Evolutionary conservation across 2,888 invertebrate species (phyloP), one percentile per base, ranked within the genome.

Genomic region (Tetragnatha montana): DNA sequence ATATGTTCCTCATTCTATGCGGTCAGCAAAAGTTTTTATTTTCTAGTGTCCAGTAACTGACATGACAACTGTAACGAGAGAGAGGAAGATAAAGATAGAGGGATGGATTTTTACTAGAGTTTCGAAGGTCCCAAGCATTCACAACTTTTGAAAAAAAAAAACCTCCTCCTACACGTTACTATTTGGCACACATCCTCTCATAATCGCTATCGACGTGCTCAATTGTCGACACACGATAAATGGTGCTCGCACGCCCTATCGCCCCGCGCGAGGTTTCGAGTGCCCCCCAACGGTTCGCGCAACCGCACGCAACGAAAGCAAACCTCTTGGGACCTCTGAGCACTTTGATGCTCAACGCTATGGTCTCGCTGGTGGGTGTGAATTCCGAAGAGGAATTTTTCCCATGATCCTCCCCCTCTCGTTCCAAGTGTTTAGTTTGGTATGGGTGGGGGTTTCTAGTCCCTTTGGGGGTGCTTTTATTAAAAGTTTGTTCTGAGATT

Each of bases 211-310:
- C 14, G 22, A 82, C n/a, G 17, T 1, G 35, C 73, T 49, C 69
- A 21, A 69, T 85, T 79, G 50, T 85, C 85, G 79, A 78, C 85
- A 71, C 51, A 79, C 85, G 85, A 85, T 85, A 85, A 85, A 51
- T 50, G 85, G 6, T 12, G 85, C 80, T 88, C 88, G 70, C 88
- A 88, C 88, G 88, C 84, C 84, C 88, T 88, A 73, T 80, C 79
- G 84, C 85, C 85, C 79, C 71, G 71, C 85, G 79, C 85, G 17
- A 71, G 35, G 1, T 35, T 85, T 79, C 70, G 70, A 71, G 85
- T 79, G 78, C 70, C 71, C 84, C 76, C 47, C 17, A 8, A 22
- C 71, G n/a, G 8, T 51, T 76, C 76, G 49, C 76, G 68, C 35
- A 35, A 35, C 35, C 35, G 35, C 35, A 35, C 35, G 35, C 50